Base-by-base conservation (phyloP, 1,140 invertebrate species). In the Habropoda laboriosa region DNA sequence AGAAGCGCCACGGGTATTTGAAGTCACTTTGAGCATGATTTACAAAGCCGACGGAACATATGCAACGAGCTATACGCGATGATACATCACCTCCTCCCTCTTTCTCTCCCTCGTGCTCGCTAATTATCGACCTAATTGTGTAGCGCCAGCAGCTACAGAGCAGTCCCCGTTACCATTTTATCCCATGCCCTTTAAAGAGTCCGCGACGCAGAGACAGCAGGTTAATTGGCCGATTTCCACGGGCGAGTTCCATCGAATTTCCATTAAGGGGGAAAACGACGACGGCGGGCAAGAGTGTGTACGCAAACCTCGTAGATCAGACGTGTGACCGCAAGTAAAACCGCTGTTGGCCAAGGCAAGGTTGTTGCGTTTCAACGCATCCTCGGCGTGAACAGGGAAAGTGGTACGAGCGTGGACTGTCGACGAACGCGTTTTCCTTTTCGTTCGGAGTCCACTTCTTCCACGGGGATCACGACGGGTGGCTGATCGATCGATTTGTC, bases 351-450 rank as follows among this genome's bases (percentile, higher is more conserved):
- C 49, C 16, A n/a, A n/a, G n/a, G 53, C 16, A 18, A 13, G 1
- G 35, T 27, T 24, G 40, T 38, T 13, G 57, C 68, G 58, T 73
- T 76, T 53, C 58, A 63, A 68, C 51, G 67, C 78, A 79, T 63
- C 53, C 66, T 75, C 64, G 32, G n/a, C 58, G 57, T 73, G 64
- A 73, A 80, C 40, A 53, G 55, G 51, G 83, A 85, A 80, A 78
- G 81, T 84, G 70, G 47, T 76, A 67, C 83, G 77, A 85, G 83
- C 53, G 12, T 53, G 30, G 72, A 83, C 82, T 84, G 66, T 66
- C 58, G 75, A 74, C 70, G 71, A 83, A 47, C 55, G n/a, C 47
- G 63, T 77, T 85, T 83, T 85, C 76, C 76, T 58, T 84, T 83
- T 83, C 81, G 55, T 83, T 83, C 30, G 47, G 13, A 32, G 35